These are phyloP conservation scores for Rhynchotus rufescens DNA, from an alignment of 2,797 vertebrate species.

Conservation along the genomic window DNA sequence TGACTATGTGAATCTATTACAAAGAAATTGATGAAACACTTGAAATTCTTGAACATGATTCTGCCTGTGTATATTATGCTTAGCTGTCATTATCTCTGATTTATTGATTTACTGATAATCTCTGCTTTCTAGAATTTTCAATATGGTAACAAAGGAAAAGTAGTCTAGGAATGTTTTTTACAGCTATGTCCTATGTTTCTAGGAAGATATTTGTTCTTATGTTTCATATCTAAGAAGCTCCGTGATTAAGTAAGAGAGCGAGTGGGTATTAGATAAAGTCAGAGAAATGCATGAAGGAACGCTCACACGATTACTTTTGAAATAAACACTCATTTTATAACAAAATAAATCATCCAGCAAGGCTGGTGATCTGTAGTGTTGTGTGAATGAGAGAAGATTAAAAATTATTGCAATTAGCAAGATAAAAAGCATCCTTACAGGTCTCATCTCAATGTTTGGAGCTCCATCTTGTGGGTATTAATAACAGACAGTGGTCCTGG, in stretches of 20 bases:
- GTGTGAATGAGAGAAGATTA: neutral
- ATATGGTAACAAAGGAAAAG: neutral
- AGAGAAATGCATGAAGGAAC: neutral
- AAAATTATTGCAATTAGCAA: accelerated
- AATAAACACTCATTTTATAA: neutral
- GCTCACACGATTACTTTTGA: neutral
- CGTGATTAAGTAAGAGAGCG: neutral
- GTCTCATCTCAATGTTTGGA: neutral
- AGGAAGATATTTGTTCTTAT: accelerated
- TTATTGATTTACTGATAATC: neutral
- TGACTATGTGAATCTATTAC: neutral
- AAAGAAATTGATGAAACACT: neutral
- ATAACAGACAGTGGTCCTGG: neutral
- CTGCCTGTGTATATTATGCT: neutral
- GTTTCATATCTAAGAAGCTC: accelerated
- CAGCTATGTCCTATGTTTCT: neutral
- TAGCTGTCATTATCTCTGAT: neutral
- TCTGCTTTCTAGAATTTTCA: neutral
- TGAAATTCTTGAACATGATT: neutral
- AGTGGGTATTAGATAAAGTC: accelerated
- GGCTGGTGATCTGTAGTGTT: neutral
- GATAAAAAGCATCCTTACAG: accelerated
- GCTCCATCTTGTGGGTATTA: neutral
- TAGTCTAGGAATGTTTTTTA: accelerated
- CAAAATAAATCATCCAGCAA: neutral